These are phyloP conservation scores for Tenualosa thibaudeaui DNA, from an alignment of 2,797 vertebrate genomes.

Conservation along the genomic window DNA sequence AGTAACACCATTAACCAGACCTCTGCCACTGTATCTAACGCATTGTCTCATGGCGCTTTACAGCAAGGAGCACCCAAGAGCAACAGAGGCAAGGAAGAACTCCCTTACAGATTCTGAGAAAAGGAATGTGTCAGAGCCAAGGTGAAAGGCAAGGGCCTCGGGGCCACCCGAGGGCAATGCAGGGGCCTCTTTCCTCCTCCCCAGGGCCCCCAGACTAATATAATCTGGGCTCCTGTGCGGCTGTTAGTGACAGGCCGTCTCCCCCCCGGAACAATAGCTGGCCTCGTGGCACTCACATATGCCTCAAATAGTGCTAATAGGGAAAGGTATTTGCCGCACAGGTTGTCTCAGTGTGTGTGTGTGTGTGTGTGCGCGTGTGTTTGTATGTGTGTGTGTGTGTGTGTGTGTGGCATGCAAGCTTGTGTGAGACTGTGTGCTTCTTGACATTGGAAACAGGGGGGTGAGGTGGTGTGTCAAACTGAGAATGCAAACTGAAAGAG, in stretches of 20 bases:
- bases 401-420: background rate
- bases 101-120: background rate
- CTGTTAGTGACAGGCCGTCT: background rate
- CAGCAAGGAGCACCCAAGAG: too few species aligned
- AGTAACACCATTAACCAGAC: too few species aligned
- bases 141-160: background rate
- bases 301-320: background rate
- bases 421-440: background rate
- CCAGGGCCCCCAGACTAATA: too few species aligned
- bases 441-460: background rate
- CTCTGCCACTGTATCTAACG: too few species aligned
- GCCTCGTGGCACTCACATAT: conserved; percentile 43
- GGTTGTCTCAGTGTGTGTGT: background rate
- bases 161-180: too few species aligned
- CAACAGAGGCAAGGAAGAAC: too few species aligned
- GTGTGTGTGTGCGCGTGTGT: background rate
- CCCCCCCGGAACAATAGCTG: background rate
- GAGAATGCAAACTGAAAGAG: background rate
- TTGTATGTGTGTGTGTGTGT: conserved; percentile 3
- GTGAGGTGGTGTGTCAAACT: background rate
- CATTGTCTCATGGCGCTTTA: too few species aligned
- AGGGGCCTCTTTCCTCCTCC: background rate
- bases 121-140: background rate
- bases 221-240: background rate
- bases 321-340: background rate